These are phyloP conservation scores for Cavia porcellus DNA, from an alignment of 2,113 vertebrate genomes.

Conservation along the genomic window DNA sequence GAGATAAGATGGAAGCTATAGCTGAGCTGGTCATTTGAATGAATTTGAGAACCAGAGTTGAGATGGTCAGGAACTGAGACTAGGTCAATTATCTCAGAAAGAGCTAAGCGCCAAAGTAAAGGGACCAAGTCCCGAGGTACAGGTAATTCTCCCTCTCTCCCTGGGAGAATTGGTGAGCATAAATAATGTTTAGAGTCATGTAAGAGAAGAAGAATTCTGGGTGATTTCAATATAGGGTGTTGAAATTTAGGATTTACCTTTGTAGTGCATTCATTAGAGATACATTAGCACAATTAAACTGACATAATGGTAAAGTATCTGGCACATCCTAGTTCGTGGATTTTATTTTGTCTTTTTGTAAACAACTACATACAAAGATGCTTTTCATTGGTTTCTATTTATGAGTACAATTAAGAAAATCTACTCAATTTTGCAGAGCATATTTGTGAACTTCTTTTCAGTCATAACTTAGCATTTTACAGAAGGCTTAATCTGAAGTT, in stretches of 20 bases:
- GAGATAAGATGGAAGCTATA: neutral
- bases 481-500: constrained; percentile 3
- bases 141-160: neutral
- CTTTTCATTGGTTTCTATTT: neutral
- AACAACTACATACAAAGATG: neutral
- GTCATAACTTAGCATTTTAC: neutral
- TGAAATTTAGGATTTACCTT: neutral
- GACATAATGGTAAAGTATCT: neutral
- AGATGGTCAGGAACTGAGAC: neutral
- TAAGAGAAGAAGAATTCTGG: neutral
- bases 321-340: neutral
- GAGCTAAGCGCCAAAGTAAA: neutral
- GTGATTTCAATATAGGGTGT: neutral
- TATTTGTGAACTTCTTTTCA: constrained; percentile 13
- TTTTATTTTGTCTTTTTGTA: constrained; percentile 16
- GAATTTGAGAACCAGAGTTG: neutral
- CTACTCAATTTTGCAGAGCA: neutral
- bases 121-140: neutral
- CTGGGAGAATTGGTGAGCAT: neutral
- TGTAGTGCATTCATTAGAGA: neutral
- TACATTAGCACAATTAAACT: neutral
- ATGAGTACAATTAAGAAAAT: constrained; percentile 51
- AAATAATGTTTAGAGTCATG: neutral
- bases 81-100: neutral
- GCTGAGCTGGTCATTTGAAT: neutral